Conservation (phyloP, 2,113 vertebrate species). For the Ranitomeya variabilis region DNA sequence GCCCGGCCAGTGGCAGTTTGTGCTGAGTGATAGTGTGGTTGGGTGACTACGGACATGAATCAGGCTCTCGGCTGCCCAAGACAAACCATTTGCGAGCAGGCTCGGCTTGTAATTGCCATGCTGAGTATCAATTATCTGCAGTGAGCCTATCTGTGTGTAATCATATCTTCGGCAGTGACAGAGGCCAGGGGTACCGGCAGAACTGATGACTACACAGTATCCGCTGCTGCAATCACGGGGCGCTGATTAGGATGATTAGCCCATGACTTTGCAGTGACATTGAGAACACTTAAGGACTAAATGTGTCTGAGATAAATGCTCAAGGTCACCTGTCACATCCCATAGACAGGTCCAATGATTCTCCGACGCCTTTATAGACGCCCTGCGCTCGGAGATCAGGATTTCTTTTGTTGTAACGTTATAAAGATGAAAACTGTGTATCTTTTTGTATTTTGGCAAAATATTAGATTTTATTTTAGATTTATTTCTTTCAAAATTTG, state of each 20-base stretch:
- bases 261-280: conserved; percentile 19
- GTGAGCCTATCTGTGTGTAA: conserved; percentile 45
- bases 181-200: conserved; percentile 22
- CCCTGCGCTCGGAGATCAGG: background rate
- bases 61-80: conserved; percentile 16
- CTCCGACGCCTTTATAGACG: background rate
- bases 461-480: too few species aligned
- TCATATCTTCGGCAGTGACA: conserved; percentile 37
- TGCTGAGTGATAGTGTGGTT: conserved; percentile 26
- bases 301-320: background rate
- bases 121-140: conserved; percentile 50
- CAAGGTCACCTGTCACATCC: conserved; percentile 25
- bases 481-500: background rate
- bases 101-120: conserved; percentile 31
- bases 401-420: background rate
- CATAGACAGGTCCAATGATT: background rate
- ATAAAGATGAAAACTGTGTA: background rate
- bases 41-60: conserved; percentile 30
- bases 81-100: conserved; percentile 41
- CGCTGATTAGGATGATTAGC: conserved; percentile 49
- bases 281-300: conserved; percentile 28
- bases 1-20: background rate
- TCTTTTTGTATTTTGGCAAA: too few species aligned
- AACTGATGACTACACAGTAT: conserved; percentile 17
- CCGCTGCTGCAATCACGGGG: conserved; percentile 18